A percentile compares a stretch with the other conserved stretches of the same genome.
These are phyloP conservation scores for Eulemur mongoz DNA, from an alignment of 2,797 vertebrate species.

Conservation along the genomic window DNA sequence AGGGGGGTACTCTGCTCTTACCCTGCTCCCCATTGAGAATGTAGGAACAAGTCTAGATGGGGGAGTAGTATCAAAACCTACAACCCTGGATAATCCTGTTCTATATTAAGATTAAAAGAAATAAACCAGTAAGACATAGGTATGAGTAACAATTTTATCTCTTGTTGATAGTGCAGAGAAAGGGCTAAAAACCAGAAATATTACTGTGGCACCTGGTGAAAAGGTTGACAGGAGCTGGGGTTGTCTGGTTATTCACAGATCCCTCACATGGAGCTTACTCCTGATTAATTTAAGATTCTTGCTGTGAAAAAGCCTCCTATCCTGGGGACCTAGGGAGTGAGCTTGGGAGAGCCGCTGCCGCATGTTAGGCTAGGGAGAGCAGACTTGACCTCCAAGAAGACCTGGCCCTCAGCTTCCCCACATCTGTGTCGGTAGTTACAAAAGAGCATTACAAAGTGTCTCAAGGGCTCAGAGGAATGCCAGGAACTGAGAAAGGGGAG, in stretches of 20 bases:
- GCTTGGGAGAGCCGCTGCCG: conserved; percentile 49
- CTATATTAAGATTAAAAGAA: conserved; percentile 44
- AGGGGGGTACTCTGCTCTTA: not conserved
- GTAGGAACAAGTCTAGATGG: not conserved
- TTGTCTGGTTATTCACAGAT: conserved; percentile 54
- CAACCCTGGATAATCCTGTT: not conserved
- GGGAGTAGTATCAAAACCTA: not conserved
- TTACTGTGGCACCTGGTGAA: conserved; percentile 70
- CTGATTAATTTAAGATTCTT: conserved; percentile 58
- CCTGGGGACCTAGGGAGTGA: conserved; percentile 61
- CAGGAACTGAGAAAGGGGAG: conserved; percentile 4
- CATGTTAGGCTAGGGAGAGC: not conserved
- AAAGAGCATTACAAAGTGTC: conserved; percentile 79
- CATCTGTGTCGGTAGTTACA: conserved; percentile 76
- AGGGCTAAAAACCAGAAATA: conserved; percentile 80
- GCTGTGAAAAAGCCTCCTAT: conserved; percentile 65
- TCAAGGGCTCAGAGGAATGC: conserved; percentile 45
- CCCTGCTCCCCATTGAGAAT: not conserved
- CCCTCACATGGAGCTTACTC: conserved; percentile 39
- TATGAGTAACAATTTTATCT: conserved; percentile 53
- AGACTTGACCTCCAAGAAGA: conserved; percentile 4
- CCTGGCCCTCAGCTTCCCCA: conserved; percentile 63
- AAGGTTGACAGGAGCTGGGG: conserved; percentile 51
- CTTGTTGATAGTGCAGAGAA: conserved; percentile 82
- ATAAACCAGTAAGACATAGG: conserved; percentile 74